Evolutionary conservation across 2,797 vertebrate species (phyloP), one percentile per base, ranked within the genome.

Genomic region (Semotilus atromaculatus): DNA sequence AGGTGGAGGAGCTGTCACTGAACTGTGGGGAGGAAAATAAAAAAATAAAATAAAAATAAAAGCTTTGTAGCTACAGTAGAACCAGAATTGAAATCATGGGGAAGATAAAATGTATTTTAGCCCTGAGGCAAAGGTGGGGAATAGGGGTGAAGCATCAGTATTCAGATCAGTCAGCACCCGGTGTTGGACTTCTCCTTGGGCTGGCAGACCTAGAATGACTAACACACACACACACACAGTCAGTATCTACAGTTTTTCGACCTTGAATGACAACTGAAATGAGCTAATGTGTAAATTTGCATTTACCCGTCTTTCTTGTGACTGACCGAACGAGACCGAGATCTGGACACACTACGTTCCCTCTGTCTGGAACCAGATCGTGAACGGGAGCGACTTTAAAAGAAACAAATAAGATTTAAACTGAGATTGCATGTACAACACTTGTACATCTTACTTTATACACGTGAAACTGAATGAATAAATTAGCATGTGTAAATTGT

Each of bases 231-330:
- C 23, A 26, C 19, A 73, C 38, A 73, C 0, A 9, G 19, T 67
- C 4, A 77, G 31, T 48, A 77, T 62, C 51, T 31, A 77, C n/a
- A 72, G 18, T 5, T 34, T 45, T 19, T 75, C 2, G 0, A 11
- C 29, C 10, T 7, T 26, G 6, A 55, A 29, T 4, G 5, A 0
- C 6, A 10, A 77, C 14, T 40, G 23, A 62, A 62, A 60, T 1
- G 1, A 21, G 51, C 26, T 11, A 51, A 14, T 66, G 38, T 62
- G 55, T 34, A 36, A 64, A 14, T 48, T 23, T 23, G 16, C 43
- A 71, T 51, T 93, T 94, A 96, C 96, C 96, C 94, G 89, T 88
- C 93, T 90, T 91, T 93, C 88, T 95, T 96, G 92, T 93, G 93
- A 87, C 94, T 95, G 71, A 92, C 85, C 4, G 95, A 92, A 10